phyloP scores from a whole-genome alignment of 2,797 vertebrate species.

The Coluber constrictor region DNA sequence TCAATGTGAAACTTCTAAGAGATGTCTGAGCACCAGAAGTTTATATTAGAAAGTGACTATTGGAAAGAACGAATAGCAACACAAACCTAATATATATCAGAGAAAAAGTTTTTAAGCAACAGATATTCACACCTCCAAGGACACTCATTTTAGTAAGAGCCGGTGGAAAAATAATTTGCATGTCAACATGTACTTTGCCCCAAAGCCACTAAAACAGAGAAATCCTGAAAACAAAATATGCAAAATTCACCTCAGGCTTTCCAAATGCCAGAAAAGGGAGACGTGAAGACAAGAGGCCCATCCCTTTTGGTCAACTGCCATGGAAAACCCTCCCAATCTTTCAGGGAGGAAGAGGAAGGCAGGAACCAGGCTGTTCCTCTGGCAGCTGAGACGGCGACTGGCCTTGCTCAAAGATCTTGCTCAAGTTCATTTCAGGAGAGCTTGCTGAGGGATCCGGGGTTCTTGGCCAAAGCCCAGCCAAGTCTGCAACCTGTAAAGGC shows the following conservation, averaged over 20 bases:
- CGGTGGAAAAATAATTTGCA: background rate
- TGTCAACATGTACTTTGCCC: background rate
- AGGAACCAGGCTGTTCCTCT: background rate
- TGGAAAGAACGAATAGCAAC: background rate
- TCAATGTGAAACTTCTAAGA: background rate
- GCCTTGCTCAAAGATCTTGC: background rate
- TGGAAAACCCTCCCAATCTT: background rate
- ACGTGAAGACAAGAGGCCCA: background rate
- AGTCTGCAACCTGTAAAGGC: background rate
- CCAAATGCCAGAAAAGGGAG: background rate
- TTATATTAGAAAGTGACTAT: background rate
- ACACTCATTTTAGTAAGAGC: background rate
- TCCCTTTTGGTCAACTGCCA: background rate
- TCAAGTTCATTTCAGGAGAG: background rate
- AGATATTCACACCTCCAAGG: no score
- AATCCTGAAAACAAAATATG: background rate
- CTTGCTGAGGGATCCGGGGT: background rate
- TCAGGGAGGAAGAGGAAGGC: background rate
- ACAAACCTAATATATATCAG: no score
- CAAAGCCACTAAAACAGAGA: background rate
- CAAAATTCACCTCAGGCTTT: background rate
- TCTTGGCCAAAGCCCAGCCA: background rate
- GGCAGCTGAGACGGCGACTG: background rate
- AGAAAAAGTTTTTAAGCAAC: no score
- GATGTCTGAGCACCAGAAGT: background rate